phyloP scores from a whole-genome alignment of 2,797 vertebrate species.

The Crypturellus tataupa region DNA sequence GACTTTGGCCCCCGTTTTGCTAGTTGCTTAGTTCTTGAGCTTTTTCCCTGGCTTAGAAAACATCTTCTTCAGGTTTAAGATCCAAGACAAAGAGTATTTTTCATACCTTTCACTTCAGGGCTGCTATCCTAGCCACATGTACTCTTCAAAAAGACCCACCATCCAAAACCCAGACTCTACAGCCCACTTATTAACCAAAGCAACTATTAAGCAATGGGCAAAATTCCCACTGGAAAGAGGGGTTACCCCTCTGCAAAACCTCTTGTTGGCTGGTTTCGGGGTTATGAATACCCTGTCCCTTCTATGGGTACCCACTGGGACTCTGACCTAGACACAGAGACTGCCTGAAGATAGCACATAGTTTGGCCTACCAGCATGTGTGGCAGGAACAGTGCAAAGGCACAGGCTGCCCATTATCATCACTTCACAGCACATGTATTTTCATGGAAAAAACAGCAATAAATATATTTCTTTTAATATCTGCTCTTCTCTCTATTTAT shows the following conservation, averaged over 20 bases:
- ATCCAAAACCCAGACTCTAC: background rate
- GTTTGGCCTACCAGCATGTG: background rate
- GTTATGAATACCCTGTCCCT: rapidly evolving
- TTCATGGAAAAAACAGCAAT: background rate
- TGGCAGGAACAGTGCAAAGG: no score
- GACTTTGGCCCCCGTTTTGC: background rate
- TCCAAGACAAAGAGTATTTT: background rate
- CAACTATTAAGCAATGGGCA: background rate
- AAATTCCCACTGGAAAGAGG: background rate
- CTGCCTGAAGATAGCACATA: rapidly evolving
- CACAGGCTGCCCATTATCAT: background rate
- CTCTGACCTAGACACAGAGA: rapidly evolving
- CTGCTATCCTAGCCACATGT: rapidly evolving
- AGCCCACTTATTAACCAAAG: background rate
- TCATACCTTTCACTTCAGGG: background rate
- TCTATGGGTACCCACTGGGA: rapidly evolving
- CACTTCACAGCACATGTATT: rapidly evolving
- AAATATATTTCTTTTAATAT: background rate
- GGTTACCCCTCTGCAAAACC: rapidly evolving
- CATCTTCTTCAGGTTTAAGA: background rate
- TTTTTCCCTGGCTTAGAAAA: background rate
- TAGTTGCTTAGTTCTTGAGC: background rate
- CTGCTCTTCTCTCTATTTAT: background rate
- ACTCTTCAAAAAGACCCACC: background rate
- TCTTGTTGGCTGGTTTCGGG: background rate